Base-by-base conservation (phyloP, 2,888 invertebrate species). In the Brachyopa scutellaris region DNA sequence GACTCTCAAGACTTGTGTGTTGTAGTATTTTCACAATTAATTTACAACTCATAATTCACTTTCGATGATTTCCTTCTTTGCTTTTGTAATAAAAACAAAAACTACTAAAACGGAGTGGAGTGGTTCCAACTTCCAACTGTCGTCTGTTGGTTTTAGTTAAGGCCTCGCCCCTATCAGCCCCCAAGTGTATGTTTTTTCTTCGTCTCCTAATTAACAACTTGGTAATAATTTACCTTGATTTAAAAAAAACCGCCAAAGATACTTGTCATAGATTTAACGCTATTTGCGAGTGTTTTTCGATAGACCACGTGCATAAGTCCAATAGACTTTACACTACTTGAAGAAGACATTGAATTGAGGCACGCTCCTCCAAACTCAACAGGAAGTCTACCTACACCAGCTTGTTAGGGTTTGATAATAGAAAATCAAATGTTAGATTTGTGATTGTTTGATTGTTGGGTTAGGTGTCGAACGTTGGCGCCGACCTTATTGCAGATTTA, bases 171-270 rank as follows among this genome's bases (percentile, higher is more conserved):
- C 1, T 11, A 11, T 3, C 11, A 5, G 3, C 11, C 5, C 36
- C 36, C 26, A 6, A 26, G 26, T 26, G 11, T 55, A 59, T 53
- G 53, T 64, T 82, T 77, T 38, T 26, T 59, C 67, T 36, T 72
- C n/a, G n/a, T n/a, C n/a, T n/a, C n/a, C 49, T 61, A 77, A 82
- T 82, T 82, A 82, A 66, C 82, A 72, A 38, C 51, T 49, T 15
- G 70, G 47, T 66, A 26, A 82, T 77, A 82, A 82, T 82, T 82
- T 70, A 82, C 82, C 82, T 82, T 82, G 77, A 66, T 11, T 64
- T 36, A 33, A 13, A 40, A 38, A 38, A 21, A 19, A 40, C 31
- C 15, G 36, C 36, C 31, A 69, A 15, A 74, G 59, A 61, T 47
- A 73, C 31, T 57, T 61, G 47, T 47, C 61, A 59, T 36, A 59